A percentile compares a stretch with the other conserved stretches of the same genome.
phyloP scores from a whole-genome alignment of 2,113 vertebrate species.

The Apaloderma vittatum region DNA sequence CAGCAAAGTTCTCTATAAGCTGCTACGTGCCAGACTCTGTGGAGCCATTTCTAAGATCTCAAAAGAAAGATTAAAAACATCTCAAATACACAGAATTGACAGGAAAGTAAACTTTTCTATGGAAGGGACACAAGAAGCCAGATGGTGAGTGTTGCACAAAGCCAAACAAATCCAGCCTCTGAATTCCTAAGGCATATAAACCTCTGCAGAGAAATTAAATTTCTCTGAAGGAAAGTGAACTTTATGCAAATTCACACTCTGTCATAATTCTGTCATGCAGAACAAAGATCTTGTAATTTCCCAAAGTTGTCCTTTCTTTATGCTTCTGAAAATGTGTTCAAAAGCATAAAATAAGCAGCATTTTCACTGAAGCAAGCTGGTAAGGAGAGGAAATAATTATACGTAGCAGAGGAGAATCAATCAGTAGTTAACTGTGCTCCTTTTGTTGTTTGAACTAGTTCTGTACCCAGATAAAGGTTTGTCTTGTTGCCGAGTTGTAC shows the following conservation, averaged over 20 bases:
- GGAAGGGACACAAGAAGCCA: conserved; percentile 48
- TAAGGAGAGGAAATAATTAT: conserved; percentile 9
- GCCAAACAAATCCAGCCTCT: conserved; percentile 48
- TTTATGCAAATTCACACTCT: conserved; percentile 32
- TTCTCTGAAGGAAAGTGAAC: conserved; percentile 42
- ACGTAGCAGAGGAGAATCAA: background rate
- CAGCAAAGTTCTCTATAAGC: conserved; percentile 47
- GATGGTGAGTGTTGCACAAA: conserved; percentile 59
- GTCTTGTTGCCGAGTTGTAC: background rate
- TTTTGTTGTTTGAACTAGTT: conserved; percentile 10
- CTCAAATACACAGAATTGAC: conserved; percentile 57
- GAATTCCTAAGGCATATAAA: conserved; percentile 51
- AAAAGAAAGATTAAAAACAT: conserved; percentile 64
- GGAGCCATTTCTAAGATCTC: conserved; percentile 65
- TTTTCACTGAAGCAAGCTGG: background rate
- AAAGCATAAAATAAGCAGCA: conserved; percentile 23
- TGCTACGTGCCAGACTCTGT: conserved; percentile 26
- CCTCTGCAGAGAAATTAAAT: conserved; percentile 52
- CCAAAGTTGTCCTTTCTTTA: conserved; percentile 15
- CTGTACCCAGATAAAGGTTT: background rate
- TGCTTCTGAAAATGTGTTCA: background rate
- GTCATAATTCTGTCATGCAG: conserved; percentile 37
- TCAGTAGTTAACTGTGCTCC: conserved; percentile 16
- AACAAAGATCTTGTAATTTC: conserved; percentile 57
- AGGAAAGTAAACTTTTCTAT: conserved; percentile 65